phyloP scores from a whole-genome alignment of 2,888 invertebrate genomes.

The Cerastis rubricosa region DNA sequence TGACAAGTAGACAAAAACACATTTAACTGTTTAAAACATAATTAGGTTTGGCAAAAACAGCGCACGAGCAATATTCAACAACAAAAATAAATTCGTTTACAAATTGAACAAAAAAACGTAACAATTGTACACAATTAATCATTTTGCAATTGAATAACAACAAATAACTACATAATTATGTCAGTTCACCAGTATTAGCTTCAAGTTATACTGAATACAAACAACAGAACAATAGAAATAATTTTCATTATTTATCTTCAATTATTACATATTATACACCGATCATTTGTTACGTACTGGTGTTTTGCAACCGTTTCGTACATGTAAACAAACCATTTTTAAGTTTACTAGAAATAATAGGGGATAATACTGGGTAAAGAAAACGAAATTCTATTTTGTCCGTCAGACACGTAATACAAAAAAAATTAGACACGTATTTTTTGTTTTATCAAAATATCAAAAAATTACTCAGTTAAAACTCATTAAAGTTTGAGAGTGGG shows the following conservation, averaged over 20 bases:
- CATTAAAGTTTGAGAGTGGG: too few species aligned
- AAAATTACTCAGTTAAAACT: too few species aligned
- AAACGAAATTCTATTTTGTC: too few species aligned
- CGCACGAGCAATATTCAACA: constrained; percentile 5
- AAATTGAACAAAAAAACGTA: constrained; percentile 20
- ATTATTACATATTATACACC: constrained; percentile 28
- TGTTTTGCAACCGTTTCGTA: neutral
- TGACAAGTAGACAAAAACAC: neutral
- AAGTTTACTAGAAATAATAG: too few species aligned
- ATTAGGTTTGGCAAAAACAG: neutral
- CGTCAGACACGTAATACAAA: too few species aligned
- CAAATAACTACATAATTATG: constrained; percentile 29
- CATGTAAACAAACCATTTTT: too few species aligned
- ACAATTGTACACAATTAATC: constrained; percentile 16
- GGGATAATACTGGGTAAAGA: too few species aligned
- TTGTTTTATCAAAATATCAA: too few species aligned
- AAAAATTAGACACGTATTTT: too few species aligned
- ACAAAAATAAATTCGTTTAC: constrained; percentile 1
- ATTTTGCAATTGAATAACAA: constrained; percentile 15
- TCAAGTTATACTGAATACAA: constrained; percentile 4
- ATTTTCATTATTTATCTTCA: constrained; percentile 31
- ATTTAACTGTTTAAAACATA: neutral
- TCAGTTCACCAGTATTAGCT: constrained; percentile 23
- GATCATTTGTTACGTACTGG: neutral
- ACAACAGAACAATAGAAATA: constrained; percentile 21